These are phyloP conservation scores for Hypsopygia costalis DNA, from an alignment of 2,888 invertebrate genomes.

Conservation along the genomic window DNA sequence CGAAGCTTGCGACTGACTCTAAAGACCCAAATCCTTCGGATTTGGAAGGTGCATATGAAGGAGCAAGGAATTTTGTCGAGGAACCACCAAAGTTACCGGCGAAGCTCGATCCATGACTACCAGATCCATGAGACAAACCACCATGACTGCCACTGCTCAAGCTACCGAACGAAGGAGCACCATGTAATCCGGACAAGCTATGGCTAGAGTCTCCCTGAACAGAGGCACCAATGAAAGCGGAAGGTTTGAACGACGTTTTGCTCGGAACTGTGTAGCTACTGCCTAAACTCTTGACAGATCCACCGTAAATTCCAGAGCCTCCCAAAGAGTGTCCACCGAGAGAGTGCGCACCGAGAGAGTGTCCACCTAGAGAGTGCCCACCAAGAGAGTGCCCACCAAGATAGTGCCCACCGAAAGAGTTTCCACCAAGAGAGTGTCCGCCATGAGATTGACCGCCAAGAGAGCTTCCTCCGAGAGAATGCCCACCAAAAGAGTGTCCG, in stretches of 20 bases:
- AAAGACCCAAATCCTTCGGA: conserved; percentile 45
- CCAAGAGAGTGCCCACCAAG: conserved; percentile 20
- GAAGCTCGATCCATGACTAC: conserved; percentile 44
- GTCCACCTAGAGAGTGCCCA: conserved; percentile 25
- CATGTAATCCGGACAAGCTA: conserved; percentile 46
- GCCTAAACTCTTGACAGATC: conserved; percentile 44
- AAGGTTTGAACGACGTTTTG: conserved; percentile 67
- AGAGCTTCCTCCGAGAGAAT: background rate
- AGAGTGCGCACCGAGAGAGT: conserved; percentile 23
- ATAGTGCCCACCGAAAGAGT: conserved; percentile 22
- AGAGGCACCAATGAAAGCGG: conserved; percentile 64
- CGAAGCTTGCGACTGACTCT: conserved; percentile 51
- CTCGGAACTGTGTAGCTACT: conserved; percentile 45
- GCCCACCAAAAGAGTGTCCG: conserved; percentile 16
- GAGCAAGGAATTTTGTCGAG: conserved; percentile 49
- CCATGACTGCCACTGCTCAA: conserved; percentile 31
- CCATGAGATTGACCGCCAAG: conserved; percentile 13
- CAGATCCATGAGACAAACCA: conserved; percentile 35
- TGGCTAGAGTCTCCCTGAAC: conserved; percentile 53
- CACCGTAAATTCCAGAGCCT: conserved; percentile 29
- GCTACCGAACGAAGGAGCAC: conserved; percentile 45
- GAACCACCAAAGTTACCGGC: conserved; percentile 31
- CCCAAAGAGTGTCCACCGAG: conserved; percentile 18
- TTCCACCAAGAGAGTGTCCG: conserved; percentile 18
- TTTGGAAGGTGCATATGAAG: conserved; percentile 50